Base-by-base conservation (phyloP, 2,113 vertebrate species). In the Lepus americanus region DNA sequence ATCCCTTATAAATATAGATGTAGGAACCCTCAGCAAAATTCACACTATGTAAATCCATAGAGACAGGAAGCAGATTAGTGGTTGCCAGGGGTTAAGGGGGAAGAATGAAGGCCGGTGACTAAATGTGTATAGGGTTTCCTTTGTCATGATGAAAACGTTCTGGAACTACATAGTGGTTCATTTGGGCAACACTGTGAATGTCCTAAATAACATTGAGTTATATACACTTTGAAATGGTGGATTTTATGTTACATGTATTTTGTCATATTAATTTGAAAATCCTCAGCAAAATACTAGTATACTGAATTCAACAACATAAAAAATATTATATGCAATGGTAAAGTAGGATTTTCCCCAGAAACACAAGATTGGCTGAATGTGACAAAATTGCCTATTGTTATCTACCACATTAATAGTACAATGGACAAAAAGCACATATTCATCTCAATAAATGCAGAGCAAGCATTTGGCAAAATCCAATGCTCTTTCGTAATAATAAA, bases 1-100 rank as follows among this genome's bases (percentile, higher is more conserved):
- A 36, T 63, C 25, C 6, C 17, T 82, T 70, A 79, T 73, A 67
- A 95, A 81, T 94, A 95, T 23, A 77, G 22, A 73, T 9, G 20
- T 72, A 81, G 86, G 92, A 92, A 81, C 49, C 59, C 63, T 81
- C 33, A 36, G 55, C 29, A 74, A 92, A 87, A 73, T 83, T 93
- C 59, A 76, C 29, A 49, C 4, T 39, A 69, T 76, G 63, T 87
- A 59, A 76, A 89, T 87, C n/a, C 51, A 92, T 44, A 72, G 20
- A 70, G 69, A 78, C 76, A 92, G 70, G 81, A 77, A 63, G 39
- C 69, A 66, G 31, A 77, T 33, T 64, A 69, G 67, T 44, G 22
- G 39, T 69, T 89, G 36, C 51, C 74, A 87, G 69, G 81, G 33
- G 11, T 23, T 36, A 72, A 6, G 14, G 70, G 14, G 14, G 51